A percentile compares a stretch with the other conserved stretches of the same genome.
Evolutionary conservation across 92 coral and sea anemone species (phyloP).

Genomic region (Parazoanthus darwini): DNA sequence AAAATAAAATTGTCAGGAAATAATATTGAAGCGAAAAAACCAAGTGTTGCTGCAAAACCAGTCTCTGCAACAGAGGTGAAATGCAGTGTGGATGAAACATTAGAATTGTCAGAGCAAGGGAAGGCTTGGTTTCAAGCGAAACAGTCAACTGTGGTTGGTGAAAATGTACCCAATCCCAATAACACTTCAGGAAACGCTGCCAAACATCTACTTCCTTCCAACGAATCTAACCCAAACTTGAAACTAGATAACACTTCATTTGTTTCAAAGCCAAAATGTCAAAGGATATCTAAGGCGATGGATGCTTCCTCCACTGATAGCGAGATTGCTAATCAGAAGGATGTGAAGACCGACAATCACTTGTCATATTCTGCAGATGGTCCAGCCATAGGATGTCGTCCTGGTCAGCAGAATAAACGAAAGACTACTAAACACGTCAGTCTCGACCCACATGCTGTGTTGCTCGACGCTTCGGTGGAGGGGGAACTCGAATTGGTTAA

Average conservation of each 20-base stretch:
- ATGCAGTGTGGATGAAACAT: neutral
- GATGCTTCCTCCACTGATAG: neutral
- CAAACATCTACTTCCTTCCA: neutral
- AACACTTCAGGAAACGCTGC: neutral
- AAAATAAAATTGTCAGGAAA: conserved; percentile 19
- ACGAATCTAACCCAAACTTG: neutral
- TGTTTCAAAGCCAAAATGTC: neutral
- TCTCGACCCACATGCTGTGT: conserved; percentile 94
- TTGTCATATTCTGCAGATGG: conserved; percentile 13
- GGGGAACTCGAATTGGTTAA: conserved; percentile 95
- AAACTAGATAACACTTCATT: neutral
- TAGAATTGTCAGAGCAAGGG: neutral
- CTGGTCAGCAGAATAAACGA: conserved; percentile 24
- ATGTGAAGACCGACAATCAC: neutral
- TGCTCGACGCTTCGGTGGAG: conserved; percentile 94
- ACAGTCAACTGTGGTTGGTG: neutral
- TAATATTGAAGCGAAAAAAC: neutral
- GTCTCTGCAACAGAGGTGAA: neutral
- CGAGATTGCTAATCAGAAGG: neutral
- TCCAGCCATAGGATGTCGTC: conserved; percentile 16
- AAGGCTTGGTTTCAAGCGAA: neutral
- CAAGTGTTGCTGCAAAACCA: neutral
- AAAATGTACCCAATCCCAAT: neutral
- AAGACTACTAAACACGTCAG: conserved; percentile 72
- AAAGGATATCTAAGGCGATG: neutral